Base-by-base conservation (phyloP, 2,113 vertebrate genomes). In the Phylloscopus trochilus region DNA sequence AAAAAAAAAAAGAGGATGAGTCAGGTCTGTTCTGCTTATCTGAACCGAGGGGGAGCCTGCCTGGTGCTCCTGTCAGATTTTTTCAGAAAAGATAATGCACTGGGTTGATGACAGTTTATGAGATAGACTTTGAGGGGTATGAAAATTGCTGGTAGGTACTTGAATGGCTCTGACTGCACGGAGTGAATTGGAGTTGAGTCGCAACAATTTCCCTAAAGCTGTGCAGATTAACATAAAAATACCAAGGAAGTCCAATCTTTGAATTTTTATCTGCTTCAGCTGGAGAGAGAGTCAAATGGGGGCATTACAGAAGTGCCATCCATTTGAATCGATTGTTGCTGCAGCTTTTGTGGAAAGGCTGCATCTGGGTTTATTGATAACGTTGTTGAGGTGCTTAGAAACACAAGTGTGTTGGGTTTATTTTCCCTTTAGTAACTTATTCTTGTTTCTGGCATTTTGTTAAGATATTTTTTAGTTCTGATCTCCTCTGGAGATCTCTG, bases 231-330 rank as follows among this genome's bases (percentile, higher is more conserved):
- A 86, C 90, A 90, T 92, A 78, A 79, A 96, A 96, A 96, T 86
- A 77, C 83, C 83, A 72, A 92, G 75, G 69, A 78, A 81, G 79
- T 53, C 60, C 59, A 78, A 81, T 93, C 92, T 90, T 68, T 83
- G 88, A 68, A 81, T 95, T 94, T 93, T 97, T 89, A 95, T 89
- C 91, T 92, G 80, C 89, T 95, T 93, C 68, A 90, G 73, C 72
- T 77, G 72, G 37, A 75, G 91, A 91, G 87, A 75, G 91, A 91
- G 87, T 59, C 87, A 87, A 89, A 87, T 10, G n/a, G 89, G 83
- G 5, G 3, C 60, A 30, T 89, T 93, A 86, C 17, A 53, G 24
- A 89, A 92, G 83, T 87, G 84, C 64, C 94, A 93, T 72, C 87
- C 81, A 75, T 93, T 87, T 75, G 91, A 96, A 70, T 87, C 62